Conservation (phyloP, 1,140 invertebrate species). For the Akabosia matsudoensis region DNA sequence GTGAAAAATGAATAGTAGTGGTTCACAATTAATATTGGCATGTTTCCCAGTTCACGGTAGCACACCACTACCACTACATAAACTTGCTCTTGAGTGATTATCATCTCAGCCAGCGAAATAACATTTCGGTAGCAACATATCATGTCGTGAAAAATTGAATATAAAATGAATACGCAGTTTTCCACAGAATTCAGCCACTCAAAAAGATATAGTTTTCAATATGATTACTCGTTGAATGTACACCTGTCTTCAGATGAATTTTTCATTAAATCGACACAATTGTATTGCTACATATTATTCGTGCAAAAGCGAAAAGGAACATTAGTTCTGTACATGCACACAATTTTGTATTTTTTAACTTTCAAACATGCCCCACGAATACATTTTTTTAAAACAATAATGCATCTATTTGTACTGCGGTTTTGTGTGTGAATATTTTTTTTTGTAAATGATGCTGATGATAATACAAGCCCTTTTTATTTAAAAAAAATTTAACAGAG, state of each 20-base stretch:
- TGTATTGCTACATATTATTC: no score
- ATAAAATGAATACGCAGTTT: no score
- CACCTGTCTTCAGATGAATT: not conserved
- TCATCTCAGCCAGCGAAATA: not conserved
- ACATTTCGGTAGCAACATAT: not conserved
- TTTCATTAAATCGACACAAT: not conserved
- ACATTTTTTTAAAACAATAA: no score
- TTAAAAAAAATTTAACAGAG: no score
- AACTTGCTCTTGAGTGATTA: conserved; percentile 4
- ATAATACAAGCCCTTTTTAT: no score
- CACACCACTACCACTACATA: not conserved
- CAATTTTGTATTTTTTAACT: no score
- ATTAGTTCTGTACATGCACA: not conserved
- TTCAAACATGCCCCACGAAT: no score
- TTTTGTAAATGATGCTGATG: not conserved
- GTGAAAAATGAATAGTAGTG: not conserved
- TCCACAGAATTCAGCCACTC: no score
- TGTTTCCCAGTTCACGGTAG: conserved; percentile 14
- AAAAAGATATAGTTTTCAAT: no score
- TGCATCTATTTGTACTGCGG: not conserved
- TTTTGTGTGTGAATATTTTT: not conserved
- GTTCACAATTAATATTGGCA: conserved; percentile 20
- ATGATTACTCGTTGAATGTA: no score
- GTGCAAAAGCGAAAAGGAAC: not conserved
- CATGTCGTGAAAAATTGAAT: not conserved